Evolutionary conservation across 2,113 vertebrate genomes (phyloP).

Genomic region (Psophia crepitans): DNA sequence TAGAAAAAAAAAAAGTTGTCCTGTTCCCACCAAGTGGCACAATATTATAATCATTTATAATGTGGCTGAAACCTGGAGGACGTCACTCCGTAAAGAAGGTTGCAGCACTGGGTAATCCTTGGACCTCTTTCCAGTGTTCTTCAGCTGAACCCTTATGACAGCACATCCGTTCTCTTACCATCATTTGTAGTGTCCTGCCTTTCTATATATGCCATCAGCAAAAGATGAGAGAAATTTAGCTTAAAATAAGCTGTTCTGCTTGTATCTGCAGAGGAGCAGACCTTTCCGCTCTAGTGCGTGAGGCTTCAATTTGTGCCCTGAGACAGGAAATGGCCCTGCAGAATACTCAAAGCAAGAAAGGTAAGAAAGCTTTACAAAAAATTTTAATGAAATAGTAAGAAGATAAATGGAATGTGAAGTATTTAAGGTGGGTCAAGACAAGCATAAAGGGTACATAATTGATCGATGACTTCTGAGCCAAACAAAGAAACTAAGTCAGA

Average conservation of each 20-base stretch:
- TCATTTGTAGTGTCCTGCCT: neutral
- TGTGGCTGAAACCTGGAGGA: neutral
- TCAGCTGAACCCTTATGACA: neutral
- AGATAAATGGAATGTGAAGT: neutral
- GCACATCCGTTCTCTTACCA: neutral
- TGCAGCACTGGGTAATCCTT: neutral
- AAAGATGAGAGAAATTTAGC: neutral
- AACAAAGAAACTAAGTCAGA: neutral
- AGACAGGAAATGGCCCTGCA: slow-evolving; percentile 72
- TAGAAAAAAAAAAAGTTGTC: neutral
- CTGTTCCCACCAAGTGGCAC: neutral
- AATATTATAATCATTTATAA: no score
- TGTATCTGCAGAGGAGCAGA: slow-evolving; percentile 85
- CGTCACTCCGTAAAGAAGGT: accelerated
- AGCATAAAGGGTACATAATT: neutral
- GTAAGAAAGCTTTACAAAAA: slow-evolving; percentile 45
- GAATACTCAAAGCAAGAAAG: slow-evolving; percentile 24
- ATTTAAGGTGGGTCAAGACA: neutral
- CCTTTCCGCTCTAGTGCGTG: slow-evolving; percentile 89
- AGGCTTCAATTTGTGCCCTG: slow-evolving; percentile 89
- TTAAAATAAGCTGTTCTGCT: neutral
- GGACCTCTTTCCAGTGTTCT: neutral
- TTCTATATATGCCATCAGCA: neutral
- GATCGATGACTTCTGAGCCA: neutral
- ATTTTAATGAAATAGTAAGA: neutral